Conservation (phyloP, 2,888 invertebrate species). For the Drosophila mercatorum region DNA sequence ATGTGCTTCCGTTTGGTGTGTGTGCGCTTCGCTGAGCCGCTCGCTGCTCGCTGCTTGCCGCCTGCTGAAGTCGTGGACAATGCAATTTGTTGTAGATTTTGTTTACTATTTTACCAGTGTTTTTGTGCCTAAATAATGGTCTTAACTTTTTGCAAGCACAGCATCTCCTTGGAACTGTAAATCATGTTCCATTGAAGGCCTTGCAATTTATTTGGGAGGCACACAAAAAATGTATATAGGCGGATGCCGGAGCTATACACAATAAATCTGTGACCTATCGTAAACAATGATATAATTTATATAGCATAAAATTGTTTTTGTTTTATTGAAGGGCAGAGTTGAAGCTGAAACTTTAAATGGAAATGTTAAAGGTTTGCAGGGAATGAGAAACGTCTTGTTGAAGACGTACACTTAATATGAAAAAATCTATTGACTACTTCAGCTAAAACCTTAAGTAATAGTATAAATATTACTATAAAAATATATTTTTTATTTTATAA, state of each 20-base stretch:
- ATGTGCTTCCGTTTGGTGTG: conserved; percentile 68
- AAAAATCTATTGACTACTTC: background rate
- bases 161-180: conserved; percentile 38
- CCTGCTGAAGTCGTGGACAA: conserved; percentile 28
- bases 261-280: conserved; percentile 56
- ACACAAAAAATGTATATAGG: conserved; percentile 7
- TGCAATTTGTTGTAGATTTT: conserved; percentile 34
- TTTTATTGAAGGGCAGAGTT: background rate
- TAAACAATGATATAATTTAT: conserved; percentile 27
- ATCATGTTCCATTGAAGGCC: conserved; percentile 49
- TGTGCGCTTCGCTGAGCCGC: conserved; percentile 54
- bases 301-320: conserved; percentile 2
- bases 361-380: background rate
- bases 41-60: conserved; percentile 17
- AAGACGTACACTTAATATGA: background rate
- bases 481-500: too few relatives aligned
- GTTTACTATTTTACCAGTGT: conserved; percentile 39
- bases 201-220: conserved; percentile 25
- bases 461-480: background rate
- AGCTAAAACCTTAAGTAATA: background rate
- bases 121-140: conserved; percentile 56
- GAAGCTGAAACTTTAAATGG: background rate
- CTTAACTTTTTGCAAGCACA: conserved; percentile 33
- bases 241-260: background rate
- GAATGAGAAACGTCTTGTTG: background rate